These are phyloP conservation scores for Micropoecilia bifurca DNA, from an alignment of 2,797 vertebrate species.

Conservation along the genomic window DNA sequence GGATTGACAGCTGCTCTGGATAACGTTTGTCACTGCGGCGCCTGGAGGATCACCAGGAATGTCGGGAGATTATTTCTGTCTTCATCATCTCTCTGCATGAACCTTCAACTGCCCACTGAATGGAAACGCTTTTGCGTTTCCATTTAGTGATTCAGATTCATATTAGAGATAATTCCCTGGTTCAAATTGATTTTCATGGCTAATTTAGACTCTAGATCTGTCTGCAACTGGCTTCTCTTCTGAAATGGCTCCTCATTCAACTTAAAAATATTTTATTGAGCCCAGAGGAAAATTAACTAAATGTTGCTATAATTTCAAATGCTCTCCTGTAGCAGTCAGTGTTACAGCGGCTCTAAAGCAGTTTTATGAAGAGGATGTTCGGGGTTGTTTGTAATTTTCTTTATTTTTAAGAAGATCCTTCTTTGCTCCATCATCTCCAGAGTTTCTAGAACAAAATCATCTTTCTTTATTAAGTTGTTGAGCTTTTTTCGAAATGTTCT, in stretches of 20 bases:
- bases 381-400: neutral
- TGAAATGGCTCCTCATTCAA: neutral
- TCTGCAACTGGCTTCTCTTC: neutral
- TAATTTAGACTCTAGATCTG: too few relatives aligned
- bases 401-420: too few relatives aligned
- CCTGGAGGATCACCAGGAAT: neutral
- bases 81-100: neutral
- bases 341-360: neutral
- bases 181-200: neutral
- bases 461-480: neutral
- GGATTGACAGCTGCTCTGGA: conserved; percentile 13
- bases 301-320: neutral
- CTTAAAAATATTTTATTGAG: neutral
- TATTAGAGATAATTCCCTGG: too few relatives aligned
- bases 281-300: neutral
- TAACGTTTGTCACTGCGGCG: neutral
- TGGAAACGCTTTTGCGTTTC: too few relatives aligned
- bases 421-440: too few relatives aligned
- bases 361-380: too few relatives aligned
- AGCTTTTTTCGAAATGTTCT: too few relatives aligned
- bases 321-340: neutral
- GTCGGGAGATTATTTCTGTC: conserved; percentile 10
- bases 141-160: too few relatives aligned
- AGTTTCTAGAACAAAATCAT: too few relatives aligned
- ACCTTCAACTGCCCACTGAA: neutral